These are phyloP conservation scores for Enteromius radiatus DNA, from an alignment of 2,797 vertebrate genomes.

Conservation along the genomic window DNA sequence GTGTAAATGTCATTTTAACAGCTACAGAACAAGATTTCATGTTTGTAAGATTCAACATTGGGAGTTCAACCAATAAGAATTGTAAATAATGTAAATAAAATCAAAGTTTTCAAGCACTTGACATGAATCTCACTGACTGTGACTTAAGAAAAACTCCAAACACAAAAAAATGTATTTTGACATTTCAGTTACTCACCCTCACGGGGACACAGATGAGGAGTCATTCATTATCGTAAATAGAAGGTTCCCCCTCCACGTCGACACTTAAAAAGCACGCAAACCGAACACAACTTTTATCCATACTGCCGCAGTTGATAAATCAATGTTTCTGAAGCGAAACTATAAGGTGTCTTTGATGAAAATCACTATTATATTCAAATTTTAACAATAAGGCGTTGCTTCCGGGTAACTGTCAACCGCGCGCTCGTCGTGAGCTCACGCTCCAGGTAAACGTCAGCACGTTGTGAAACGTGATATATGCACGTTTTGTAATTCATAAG, in stretches of 20 bases:
- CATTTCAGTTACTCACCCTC: not conserved
- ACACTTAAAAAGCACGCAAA: not conserved
- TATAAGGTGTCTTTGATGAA: not conserved
- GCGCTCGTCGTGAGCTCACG: not conserved
- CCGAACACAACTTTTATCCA: not conserved
- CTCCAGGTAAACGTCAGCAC: not conserved
- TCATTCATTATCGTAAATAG: not conserved
- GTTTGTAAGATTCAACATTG: slow-evolving; percentile 22
- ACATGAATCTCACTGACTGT: not conserved
- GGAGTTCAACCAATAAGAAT: slow-evolving; percentile 64
- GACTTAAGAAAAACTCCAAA: not conserved
- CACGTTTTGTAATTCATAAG: not conserved
- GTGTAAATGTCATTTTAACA: slow-evolving; percentile 29
- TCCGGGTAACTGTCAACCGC: not conserved
- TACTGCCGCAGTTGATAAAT: not conserved
- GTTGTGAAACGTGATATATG: not conserved
- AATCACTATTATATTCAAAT: too few relatives aligned
- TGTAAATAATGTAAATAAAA: slow-evolving; percentile 77
- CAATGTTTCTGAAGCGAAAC: not conserved
- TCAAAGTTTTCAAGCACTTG: slow-evolving; percentile 29
- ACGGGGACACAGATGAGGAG: too few relatives aligned
- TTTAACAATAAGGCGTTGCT: not conserved
- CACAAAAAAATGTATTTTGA: not conserved
- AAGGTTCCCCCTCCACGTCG: too few relatives aligned
- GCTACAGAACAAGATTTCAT: slow-evolving; percentile 5